Evolutionary conservation across 2,888 invertebrate species (phyloP).

Genomic region (Oscheius sp.): DNA sequence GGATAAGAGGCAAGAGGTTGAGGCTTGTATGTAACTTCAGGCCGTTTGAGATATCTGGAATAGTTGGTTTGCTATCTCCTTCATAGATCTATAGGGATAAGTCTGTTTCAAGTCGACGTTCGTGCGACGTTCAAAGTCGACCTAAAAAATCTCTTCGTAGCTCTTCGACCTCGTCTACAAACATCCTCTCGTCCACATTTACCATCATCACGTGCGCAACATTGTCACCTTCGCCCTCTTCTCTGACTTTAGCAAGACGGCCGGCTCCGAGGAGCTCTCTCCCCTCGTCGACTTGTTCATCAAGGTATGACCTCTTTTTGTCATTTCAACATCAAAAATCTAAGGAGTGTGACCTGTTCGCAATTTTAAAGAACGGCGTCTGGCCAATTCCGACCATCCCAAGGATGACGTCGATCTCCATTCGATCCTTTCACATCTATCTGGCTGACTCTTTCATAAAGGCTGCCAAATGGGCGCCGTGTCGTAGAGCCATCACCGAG

Average conservation of each 20-base stretch:
- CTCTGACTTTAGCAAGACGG: slow-evolving; percentile 34
- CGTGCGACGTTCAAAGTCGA: too few species aligned
- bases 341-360: slow-evolving; percentile 32
- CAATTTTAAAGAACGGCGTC: slow-evolving; percentile 3
- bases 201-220: slow-evolving; percentile 54
- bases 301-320: slow-evolving; percentile 37
- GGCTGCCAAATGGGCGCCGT: slow-evolving; percentile 21
- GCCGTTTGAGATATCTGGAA: too few species aligned
- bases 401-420: slow-evolving; percentile 11
- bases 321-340: too few species aligned
- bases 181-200: slow-evolving; percentile 48
- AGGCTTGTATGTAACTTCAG: too few species aligned
- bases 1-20: too few species aligned
- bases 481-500: background rate
- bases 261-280: slow-evolving; percentile 21
- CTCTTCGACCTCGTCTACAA: slow-evolving; percentile 47
- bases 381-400: background rate
- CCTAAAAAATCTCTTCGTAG: slow-evolving; percentile 35
- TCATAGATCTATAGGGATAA: too few species aligned
- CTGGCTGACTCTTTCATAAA: slow-evolving; percentile 40
- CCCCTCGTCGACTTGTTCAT: slow-evolving; percentile 52
- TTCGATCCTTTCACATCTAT: slow-evolving; percentile 49
- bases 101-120: too few species aligned
- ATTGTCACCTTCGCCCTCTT: slow-evolving; percentile 51
- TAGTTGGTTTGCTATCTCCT: too few species aligned